Percentiles rank a stretch among this genome's conserved stretches.
Evolutionary conservation across 2,113 vertebrate species (phyloP).

Genomic region (Paratilapia polleni): DNA sequence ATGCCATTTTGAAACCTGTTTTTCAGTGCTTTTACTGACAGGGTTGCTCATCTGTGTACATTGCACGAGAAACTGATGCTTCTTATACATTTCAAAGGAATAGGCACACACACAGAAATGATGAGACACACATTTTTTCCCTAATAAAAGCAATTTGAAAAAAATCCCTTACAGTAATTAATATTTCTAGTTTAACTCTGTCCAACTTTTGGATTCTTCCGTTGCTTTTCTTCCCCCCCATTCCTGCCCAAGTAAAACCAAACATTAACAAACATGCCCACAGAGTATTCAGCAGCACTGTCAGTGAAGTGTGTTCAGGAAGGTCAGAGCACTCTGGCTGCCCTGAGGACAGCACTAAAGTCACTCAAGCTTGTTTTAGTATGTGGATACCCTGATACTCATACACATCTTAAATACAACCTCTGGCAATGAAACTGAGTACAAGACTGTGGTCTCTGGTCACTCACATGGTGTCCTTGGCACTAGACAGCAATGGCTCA

Average conservation of each 20-base stretch:
- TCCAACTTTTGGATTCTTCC: constrained; percentile 12
- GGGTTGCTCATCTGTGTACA: constrained; percentile 37
- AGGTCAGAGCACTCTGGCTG: constrained; percentile 61
- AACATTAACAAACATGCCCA: constrained; percentile 60
- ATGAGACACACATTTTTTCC: not conserved
- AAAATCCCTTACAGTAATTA: not conserved
- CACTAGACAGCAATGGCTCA: not conserved
- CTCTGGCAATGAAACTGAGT: constrained; percentile 59
- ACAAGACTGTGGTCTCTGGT: constrained; percentile 39
- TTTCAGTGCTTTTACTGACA: constrained; percentile 26
- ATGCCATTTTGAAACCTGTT: constrained; percentile 34
- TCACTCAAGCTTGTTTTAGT: constrained; percentile 75
- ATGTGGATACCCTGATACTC: constrained; percentile 67
- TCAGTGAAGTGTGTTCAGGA: constrained; percentile 62
- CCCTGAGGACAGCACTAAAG: constrained; percentile 78
- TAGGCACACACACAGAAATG: not conserved
- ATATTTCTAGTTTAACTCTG: constrained; percentile 5
- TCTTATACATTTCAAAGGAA: not conserved
- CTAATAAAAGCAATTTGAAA: not conserved
- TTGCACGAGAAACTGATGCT: constrained; percentile 39
- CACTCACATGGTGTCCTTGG: constrained; percentile 46
- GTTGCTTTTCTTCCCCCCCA: constrained; percentile 22
- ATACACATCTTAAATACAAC: constrained; percentile 56
- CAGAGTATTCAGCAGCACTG: constrained; percentile 58
- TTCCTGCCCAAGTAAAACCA: constrained; percentile 52